Evolutionary conservation across 2,888 invertebrate species (phyloP).

Genomic region (Glyphotaelius pellucidus): DNA sequence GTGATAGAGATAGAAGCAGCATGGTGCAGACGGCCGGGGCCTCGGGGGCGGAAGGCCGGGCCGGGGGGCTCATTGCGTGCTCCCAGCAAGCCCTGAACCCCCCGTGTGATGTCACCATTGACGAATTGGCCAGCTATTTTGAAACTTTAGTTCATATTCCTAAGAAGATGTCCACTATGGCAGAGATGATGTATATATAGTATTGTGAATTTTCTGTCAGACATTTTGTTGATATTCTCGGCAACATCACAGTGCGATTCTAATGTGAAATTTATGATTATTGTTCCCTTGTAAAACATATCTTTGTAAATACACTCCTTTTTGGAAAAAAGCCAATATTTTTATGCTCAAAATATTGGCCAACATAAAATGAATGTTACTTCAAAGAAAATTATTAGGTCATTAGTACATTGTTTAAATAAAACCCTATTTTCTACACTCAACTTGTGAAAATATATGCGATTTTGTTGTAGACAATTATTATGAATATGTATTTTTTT

Average conservation of each 20-base stretch:
- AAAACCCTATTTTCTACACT: background rate
- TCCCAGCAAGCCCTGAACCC: slow-evolving; percentile 88
- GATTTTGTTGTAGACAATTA: background rate
- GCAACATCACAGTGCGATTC: slow-evolving; percentile 13
- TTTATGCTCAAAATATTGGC: background rate
- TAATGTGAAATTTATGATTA: background rate
- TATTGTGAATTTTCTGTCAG: slow-evolving; percentile 29
- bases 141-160: slow-evolving; percentile 97
- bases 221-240: slow-evolving; percentile 3
- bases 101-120: slow-evolving; percentile 92
- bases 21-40: background rate
- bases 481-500: background rate
- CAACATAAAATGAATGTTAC: background rate
- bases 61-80: slow-evolving; percentile 76
- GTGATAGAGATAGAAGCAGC: slow-evolving; percentile 36
- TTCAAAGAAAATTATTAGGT: background rate
- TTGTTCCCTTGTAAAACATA: background rate
- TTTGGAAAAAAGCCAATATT: background rate
- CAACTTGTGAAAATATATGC: background rate
- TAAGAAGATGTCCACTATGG: slow-evolving; percentile 98
- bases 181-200: slow-evolving; percentile 98
- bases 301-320: background rate
- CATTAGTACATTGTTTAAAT: background rate
- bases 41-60: slow-evolving; percentile 64
- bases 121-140: slow-evolving; percentile 96